A percentile compares a stretch with the other conserved stretches of the same genome.
phyloP scores from a whole-genome alignment of 1,140 invertebrate species.

The Parasteatoda tepidariorum region DNA sequence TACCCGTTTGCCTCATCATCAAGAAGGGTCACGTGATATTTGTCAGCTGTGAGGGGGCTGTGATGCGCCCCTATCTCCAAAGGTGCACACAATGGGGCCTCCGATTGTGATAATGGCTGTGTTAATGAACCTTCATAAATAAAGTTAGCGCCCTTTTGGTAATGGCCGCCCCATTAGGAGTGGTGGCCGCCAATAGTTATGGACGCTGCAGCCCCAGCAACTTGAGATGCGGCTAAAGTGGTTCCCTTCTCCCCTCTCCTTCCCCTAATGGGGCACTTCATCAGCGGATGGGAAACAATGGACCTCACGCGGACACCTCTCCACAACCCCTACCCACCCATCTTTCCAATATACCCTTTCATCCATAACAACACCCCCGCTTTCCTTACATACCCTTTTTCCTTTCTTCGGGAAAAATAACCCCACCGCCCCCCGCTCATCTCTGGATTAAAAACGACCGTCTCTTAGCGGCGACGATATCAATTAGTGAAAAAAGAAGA shows the following conservation, averaged over 20 bases:
- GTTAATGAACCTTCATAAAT: constrained; percentile 61
- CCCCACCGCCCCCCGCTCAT: background rate
- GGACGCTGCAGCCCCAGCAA: constrained; percentile 23
- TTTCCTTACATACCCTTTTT: background rate
- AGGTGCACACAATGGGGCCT: constrained; percentile 50
- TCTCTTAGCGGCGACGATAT: constrained; percentile 38
- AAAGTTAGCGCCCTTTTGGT: constrained; percentile 55
- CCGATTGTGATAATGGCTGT: constrained; percentile 61
- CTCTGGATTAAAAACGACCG: constrained; percentile 56
- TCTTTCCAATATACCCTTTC: constrained; percentile 54
- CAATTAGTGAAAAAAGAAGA: constrained; percentile 58
- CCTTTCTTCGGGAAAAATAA: background rate
- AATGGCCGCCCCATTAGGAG: constrained; percentile 58
- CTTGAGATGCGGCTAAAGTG: constrained; percentile 57
- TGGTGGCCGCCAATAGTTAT: constrained; percentile 47
- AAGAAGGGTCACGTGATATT: constrained; percentile 57
- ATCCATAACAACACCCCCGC: constrained; percentile 39
- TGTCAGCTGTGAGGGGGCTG: constrained; percentile 38
- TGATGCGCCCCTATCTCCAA: background rate
- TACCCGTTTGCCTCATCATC: constrained; percentile 47
- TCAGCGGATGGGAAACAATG: constrained; percentile 60
- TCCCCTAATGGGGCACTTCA: constrained; percentile 60
- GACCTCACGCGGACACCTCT: constrained; percentile 8
- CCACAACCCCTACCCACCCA: background rate
- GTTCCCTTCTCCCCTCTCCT: constrained; percentile 31